A percentile compares a stretch with the other conserved stretches of the same genome.
phyloP scores from a whole-genome alignment of 2,797 vertebrate species.

The Parauchenoglanis ngamensis region DNA sequence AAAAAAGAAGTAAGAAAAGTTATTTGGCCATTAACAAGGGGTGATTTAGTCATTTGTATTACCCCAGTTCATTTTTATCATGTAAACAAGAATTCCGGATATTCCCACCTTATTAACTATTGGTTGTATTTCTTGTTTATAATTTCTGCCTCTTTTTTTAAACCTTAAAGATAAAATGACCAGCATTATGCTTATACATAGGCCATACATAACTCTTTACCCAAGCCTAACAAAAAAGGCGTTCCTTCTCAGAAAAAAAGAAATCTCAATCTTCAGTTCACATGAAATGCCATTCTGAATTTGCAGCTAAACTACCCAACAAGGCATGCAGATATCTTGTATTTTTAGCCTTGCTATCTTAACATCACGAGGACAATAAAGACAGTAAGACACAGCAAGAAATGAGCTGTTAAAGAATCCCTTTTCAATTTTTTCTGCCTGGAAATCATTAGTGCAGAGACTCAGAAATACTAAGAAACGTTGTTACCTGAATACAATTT shows the following conservation, averaged over 20 bases:
- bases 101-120: not conserved
- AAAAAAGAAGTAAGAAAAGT: not conserved
- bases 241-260: not conserved
- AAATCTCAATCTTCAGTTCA: not conserved
- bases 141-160: not conserved
- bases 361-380: not conserved
- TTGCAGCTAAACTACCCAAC: not conserved
- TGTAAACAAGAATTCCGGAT: not conserved
- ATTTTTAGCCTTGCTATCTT: slow-evolving; percentile 2
- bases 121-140: not conserved
- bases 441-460: not conserved
- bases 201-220: too few relatives aligned
- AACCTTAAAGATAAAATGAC: too few relatives aligned
- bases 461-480: not conserved
- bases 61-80: not conserved
- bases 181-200: too few relatives aligned
- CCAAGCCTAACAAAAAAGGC: not conserved
- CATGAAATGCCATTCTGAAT: not conserved
- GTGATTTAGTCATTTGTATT: not conserved
- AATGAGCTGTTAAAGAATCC: not conserved
- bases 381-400: not conserved
- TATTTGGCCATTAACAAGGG: not conserved
- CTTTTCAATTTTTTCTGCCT: not conserved
- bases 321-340: not conserved
- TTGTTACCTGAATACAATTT: not conserved